phyloP scores from a whole-genome alignment of 2,888 invertebrate genomes.

The Bruchidius siliquastri region DNA sequence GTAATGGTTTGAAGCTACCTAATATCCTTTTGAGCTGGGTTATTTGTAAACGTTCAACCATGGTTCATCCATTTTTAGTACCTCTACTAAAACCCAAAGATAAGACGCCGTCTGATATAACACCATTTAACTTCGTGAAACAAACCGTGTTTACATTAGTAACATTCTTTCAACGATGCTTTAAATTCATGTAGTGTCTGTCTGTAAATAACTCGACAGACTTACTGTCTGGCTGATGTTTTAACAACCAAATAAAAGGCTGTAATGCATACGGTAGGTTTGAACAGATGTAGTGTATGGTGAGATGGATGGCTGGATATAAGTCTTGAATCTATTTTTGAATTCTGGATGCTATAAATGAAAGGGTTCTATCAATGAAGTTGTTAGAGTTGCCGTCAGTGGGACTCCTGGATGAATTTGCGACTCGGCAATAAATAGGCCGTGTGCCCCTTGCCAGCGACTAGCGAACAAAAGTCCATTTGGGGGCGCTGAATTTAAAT shows the following conservation, averaged over 20 bases:
- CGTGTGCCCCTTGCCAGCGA: too few relatives aligned
- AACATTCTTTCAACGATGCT: background rate
- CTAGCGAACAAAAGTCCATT: too few relatives aligned
- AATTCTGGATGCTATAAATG: too few relatives aligned
- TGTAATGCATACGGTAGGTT: background rate
- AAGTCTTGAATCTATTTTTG: too few relatives aligned
- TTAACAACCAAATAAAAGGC: background rate
- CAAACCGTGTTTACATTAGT: background rate
- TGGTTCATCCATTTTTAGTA: background rate
- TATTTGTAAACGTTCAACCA: background rate
- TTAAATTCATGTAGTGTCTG: background rate
- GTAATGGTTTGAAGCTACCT: background rate
- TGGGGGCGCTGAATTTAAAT: too few relatives aligned
- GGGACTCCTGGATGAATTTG: too few relatives aligned
- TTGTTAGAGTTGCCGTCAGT: too few relatives aligned
- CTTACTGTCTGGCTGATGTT: background rate
- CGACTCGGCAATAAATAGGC: too few relatives aligned
- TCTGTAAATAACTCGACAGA: background rate
- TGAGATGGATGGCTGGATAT: background rate
- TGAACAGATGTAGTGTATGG: background rate
- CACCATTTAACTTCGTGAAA: background rate
- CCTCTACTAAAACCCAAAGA: background rate
- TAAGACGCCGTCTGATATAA: background rate
- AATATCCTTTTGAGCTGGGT: background rate
- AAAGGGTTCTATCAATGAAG: too few relatives aligned